Evolutionary conservation across 2,113 vertebrate genomes (phyloP), one percentile per base, ranked within the genome.

Genomic region (Cheilinus undulatus): DNA sequence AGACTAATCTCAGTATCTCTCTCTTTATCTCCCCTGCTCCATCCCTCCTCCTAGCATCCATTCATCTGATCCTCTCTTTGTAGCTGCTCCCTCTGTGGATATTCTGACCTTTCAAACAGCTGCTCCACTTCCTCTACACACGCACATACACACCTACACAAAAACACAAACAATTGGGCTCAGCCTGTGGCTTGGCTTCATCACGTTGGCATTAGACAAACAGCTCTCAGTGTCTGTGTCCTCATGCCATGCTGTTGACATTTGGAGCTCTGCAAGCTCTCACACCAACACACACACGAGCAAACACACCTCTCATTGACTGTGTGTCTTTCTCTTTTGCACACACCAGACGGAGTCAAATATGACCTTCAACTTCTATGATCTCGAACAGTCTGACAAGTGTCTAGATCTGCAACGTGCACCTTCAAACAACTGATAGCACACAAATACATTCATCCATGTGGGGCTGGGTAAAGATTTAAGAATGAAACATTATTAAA

Each of bases 71-170:
- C 30, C 20, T 22, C 7, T 63, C 76, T 78, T 62, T 81, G 69
- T 67, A 46, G 10, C 69, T 2, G 11, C 24, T 68, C 22, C 52
- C 66, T 73, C 42, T 79, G 80, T 73, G 59, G 58, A 82, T 73
- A 85, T 59, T 45, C 57, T 87, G 85, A 87, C 85, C 87, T 89
- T 89, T 87, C 51, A 59, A 80, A 84, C 88, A 87, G 80, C 85
- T 86, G 83, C 62, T 80, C 9, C 50, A 54, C 69, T 61, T 72
- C 69, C 51, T 30, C 12, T 19, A 48, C 46, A 42, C 49, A 59
- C 73, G 75, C 59, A 66, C 73, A 46, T 50, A 64, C 69, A 60
- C 36, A 26, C 66, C 32, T 28, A 26, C 75, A 48, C 36, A 27
- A 27, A 13, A 24, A 36, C 43, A 74, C 51, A 58, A 24, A 22